Percentiles rank a stretch among this genome's conserved stretches.
Evolutionary conservation across 1,140 invertebrate genomes (phyloP).

Genomic region (Heliconius nattereri): DNA sequence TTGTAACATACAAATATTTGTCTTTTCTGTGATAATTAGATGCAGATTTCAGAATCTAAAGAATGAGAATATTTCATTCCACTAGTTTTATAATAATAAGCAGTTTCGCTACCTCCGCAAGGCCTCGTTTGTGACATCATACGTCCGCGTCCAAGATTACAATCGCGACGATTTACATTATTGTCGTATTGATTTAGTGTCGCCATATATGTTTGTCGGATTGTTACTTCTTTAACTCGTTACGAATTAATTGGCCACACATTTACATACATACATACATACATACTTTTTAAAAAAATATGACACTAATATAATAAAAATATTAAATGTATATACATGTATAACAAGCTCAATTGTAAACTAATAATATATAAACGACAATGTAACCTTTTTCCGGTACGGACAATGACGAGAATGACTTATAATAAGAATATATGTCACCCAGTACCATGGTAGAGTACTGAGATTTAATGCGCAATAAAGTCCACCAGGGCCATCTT

Average conservation of each 20-base stretch:
- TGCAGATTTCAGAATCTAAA: background rate
- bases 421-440: slow-evolving; percentile 6
- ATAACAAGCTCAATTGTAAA: background rate
- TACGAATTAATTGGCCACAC: slow-evolving; percentile 58
- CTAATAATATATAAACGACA: background rate
- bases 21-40: background rate
- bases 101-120: slow-evolving; percentile 51
- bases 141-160: slow-evolving; percentile 58
- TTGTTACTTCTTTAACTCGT: slow-evolving; percentile 54
- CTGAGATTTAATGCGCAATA: slow-evolving; percentile 9
- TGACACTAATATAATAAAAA: background rate
- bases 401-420: background rate
- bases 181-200: slow-evolving; percentile 71
- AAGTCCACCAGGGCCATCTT: slow-evolving; percentile 4
- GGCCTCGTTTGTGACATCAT: slow-evolving; percentile 67
- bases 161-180: slow-evolving; percentile 71
- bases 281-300: background rate
- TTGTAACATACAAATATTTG: background rate
- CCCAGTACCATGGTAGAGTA: background rate
- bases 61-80: slow-evolving; percentile 1
- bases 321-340: background rate
- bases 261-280: background rate
- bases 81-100: slow-evolving; percentile 41
- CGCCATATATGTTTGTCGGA: slow-evolving; percentile 34
- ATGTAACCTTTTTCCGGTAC: slow-evolving; percentile 1